Percentiles rank a stretch among this genome's conserved stretches.
These are phyloP conservation scores for Palythoa caribaeorum DNA, from an alignment of 92 coral and sea anemone species.

Conservation along the genomic window DNA sequence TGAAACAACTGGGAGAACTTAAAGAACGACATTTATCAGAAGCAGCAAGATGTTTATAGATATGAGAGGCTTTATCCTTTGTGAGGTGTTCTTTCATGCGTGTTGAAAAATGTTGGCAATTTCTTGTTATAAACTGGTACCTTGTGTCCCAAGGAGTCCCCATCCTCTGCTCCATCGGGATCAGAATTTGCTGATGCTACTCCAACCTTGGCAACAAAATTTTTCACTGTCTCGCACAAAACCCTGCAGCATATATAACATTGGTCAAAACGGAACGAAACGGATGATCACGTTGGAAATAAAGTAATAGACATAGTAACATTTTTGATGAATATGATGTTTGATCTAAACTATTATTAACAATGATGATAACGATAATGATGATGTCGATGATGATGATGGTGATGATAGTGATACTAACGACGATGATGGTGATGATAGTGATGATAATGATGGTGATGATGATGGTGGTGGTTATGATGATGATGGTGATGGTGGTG, in stretches of 20 bases:
- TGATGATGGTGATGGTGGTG: too few species aligned
- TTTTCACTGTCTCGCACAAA: constrained; percentile 95
- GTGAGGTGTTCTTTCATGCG: too few species aligned
- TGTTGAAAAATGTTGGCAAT: too few species aligned
- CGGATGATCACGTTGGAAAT: background rate
- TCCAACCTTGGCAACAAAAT: constrained; percentile 95
- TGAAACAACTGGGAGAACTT: too few species aligned
- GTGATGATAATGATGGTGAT: background rate
- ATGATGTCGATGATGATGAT: background rate
- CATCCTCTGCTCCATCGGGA: constrained; percentile 77
- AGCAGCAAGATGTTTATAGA: too few species aligned
- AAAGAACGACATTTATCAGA: too few species aligned
- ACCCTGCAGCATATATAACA: constrained; percentile 62
- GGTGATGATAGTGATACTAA: background rate
- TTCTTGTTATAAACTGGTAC: constrained; percentile 23
- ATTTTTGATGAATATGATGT: too few species aligned
- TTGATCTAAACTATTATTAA: too few species aligned
- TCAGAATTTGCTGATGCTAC: constrained; percentile 90
- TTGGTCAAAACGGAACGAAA: background rate
- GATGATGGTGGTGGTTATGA: background rate
- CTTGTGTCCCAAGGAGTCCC: constrained; percentile 84
- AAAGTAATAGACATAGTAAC: too few species aligned
- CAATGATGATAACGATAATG: too few species aligned
- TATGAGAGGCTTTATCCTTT: too few species aligned
- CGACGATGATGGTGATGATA: background rate